A percentile compares a stretch with the other conserved stretches of the same genome.
Conservation (phyloP, 2,797 vertebrate species). For the Threskiornis aethiopicus region DNA sequence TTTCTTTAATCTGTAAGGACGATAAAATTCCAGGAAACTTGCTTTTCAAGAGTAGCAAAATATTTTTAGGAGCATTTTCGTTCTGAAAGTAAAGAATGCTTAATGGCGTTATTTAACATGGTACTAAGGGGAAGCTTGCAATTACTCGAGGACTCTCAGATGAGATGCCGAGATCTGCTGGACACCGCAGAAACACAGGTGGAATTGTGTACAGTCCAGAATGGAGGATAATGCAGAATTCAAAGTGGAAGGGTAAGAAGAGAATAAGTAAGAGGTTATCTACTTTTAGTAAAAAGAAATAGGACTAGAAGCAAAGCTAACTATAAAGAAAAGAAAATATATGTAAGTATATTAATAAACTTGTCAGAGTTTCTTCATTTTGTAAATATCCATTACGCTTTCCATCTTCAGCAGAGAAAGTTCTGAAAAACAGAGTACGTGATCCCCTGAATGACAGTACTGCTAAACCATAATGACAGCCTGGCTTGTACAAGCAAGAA, state of each 20-base stretch:
- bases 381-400: not conserved
- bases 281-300: not conserved
- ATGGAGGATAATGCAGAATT: not conserved
- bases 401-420: not conserved
- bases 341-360: not conserved
- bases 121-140: not conserved
- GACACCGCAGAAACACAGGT: not conserved
- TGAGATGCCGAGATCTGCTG: not conserved
- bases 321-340: not conserved
- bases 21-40: not conserved
- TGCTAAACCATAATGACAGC: not conserved
- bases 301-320: not conserved
- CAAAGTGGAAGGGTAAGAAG: not conserved
- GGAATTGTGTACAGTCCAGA: not conserved
- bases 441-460: not conserved
- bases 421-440: not conserved
- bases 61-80: not conserved
- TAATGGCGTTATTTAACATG: not conserved
- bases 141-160: not conserved
- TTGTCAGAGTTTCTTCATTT: not conserved
- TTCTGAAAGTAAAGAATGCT: not conserved
- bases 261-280: not conserved
- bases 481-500: not conserved
- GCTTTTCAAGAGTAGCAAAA: not conserved
- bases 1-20: not conserved